These are phyloP conservation scores for Leucosticte australis DNA, from an alignment of 2,113 vertebrate genomes.

Conservation along the genomic window DNA sequence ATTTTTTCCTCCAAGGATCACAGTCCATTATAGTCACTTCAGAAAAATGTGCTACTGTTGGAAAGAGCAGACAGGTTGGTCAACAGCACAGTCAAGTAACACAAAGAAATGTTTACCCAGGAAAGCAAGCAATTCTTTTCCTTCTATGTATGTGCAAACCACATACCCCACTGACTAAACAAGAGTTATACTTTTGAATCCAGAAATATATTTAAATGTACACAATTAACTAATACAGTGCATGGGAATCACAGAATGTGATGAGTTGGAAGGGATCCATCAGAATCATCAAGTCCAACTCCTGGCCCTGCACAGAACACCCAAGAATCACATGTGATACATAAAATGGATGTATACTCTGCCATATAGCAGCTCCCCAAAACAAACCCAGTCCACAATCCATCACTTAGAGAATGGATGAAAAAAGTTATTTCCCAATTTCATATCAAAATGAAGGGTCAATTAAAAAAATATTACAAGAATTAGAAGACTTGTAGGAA, in stretches of 20 bases:
- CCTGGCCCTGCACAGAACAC: background rate
- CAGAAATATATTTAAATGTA: background rate
- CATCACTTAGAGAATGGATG: background rate
- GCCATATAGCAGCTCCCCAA: background rate
- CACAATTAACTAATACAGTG: background rate
- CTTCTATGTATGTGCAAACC: background rate
- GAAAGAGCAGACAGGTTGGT: background rate
- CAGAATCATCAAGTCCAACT: background rate
- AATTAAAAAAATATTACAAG: background rate
- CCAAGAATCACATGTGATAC: background rate
- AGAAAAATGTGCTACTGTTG: background rate
- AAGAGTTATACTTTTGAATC: background rate
- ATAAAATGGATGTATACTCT: background rate
- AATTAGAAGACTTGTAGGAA: background rate
- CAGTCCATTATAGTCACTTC: background rate
- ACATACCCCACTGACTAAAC: background rate
- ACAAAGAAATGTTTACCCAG: background rate
- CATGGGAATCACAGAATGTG: background rate
- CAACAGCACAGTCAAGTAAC: background rate
- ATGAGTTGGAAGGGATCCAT: background rate
- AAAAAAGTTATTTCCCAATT: background rate
- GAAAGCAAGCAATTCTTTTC: background rate
- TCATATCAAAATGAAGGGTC: background rate
- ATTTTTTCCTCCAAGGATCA: background rate
- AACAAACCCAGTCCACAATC: background rate